A percentile compares a stretch with the other conserved stretches of the same genome.
Conservation (phyloP, 2,888 invertebrate genomes). For the Dasypolia templi region DNA sequence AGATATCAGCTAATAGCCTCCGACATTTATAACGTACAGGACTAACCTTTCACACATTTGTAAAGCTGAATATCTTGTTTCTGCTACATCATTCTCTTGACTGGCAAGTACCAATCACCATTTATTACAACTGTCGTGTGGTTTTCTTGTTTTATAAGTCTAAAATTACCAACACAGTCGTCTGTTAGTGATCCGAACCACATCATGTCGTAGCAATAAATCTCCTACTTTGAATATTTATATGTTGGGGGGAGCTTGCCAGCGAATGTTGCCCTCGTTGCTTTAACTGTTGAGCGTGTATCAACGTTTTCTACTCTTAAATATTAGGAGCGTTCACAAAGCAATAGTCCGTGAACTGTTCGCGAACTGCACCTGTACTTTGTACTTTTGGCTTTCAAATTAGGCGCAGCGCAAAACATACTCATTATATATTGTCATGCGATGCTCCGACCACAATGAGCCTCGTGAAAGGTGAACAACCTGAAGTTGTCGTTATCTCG, state of each 20-base stretch:
- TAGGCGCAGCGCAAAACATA: conserved; percentile 76
- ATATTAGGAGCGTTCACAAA: conserved; percentile 74
- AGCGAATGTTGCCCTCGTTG: conserved; percentile 72
- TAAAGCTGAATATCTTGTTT: conserved; percentile 55
- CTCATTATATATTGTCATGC: conserved; percentile 82
- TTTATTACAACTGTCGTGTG: conserved; percentile 61
- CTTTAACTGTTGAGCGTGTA: conserved; percentile 70
- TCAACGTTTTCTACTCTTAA: conserved; percentile 75
- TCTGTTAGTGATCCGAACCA: conserved; percentile 66
- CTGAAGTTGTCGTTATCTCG: conserved; percentile 82
- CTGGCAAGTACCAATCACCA: conserved; percentile 63
- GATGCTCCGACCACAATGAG: conserved; percentile 78
- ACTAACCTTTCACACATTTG: conserved; percentile 57
- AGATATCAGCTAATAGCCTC: conserved; percentile 28
- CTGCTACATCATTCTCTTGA: conserved; percentile 47
- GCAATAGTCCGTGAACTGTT: conserved; percentile 74
- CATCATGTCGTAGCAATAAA: conserved; percentile 72
- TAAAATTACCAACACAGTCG: conserved; percentile 61
- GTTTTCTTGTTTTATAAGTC: conserved; percentile 57
- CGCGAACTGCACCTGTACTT: conserved; percentile 72
- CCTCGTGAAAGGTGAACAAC: conserved; percentile 82
- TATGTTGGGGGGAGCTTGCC: conserved; percentile 70
- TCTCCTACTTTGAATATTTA: conserved; percentile 73
- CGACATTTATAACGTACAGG: conserved; percentile 40
- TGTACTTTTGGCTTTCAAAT: conserved; percentile 82